Conservation (phyloP, 2,888 invertebrate species). For the Urechis unicinctus region DNA sequence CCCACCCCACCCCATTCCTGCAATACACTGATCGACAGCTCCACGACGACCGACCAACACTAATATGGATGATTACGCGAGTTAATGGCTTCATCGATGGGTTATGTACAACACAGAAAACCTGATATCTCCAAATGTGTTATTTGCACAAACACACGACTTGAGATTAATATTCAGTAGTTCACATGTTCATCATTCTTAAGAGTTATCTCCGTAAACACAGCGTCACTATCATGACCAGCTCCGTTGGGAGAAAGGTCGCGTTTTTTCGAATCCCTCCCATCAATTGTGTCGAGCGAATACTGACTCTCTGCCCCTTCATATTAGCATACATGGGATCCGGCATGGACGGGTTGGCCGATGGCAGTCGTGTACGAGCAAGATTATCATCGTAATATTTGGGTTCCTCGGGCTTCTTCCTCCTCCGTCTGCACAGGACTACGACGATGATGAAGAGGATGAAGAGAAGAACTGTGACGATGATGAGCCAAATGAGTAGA, state of each 20-base stretch:
- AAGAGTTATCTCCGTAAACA: not conserved
- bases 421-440: not conserved
- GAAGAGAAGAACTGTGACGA: slow-evolving; percentile 8
- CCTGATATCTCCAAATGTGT: no score
- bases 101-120: no score
- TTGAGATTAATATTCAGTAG: no score
- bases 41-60: no score
- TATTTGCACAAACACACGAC: no score
- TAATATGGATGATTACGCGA: no score
- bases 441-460: slow-evolving; percentile 6
- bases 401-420: not conserved
- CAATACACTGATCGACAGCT: no score
- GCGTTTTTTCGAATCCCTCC: not conserved
- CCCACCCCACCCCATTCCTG: no score
- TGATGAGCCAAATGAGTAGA: slow-evolving; percentile 10
- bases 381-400: not conserved
- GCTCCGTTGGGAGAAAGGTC: not conserved
- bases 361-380: not conserved
- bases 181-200: not conserved
- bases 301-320: not conserved
- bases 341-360: not conserved
- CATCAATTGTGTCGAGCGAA: not conserved
- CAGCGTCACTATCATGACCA: not conserved
- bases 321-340: not conserved
- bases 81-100: no score